Conservation (phyloP, 2,888 invertebrate genomes). For the Nemoura dubitans region DNA sequence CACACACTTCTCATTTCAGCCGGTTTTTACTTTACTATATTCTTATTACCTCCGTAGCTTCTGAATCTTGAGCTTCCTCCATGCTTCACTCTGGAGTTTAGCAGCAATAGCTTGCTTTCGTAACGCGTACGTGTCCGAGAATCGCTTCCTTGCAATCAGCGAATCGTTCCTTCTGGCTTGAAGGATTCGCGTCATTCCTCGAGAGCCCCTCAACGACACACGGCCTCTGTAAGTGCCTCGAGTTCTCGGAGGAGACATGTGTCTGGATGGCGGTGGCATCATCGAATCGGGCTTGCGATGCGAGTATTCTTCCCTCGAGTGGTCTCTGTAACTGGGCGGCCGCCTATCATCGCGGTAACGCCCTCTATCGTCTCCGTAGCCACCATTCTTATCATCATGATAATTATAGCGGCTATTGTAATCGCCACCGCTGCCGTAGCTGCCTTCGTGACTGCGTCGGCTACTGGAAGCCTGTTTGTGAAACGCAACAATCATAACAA, state of each 20-base stretch:
- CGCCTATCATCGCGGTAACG: conserved; percentile 52
- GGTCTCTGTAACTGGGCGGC: conserved; percentile 49
- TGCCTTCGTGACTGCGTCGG: conserved; percentile 52
- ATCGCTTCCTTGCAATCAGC: conserved; percentile 50
- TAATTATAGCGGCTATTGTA: conserved; percentile 52
- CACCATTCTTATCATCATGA: conserved; percentile 50
- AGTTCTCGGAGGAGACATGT: conserved; percentile 49
- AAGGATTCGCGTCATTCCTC: conserved; percentile 50
- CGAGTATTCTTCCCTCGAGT: conserved; percentile 51
- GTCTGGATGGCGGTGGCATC: conserved; percentile 49
- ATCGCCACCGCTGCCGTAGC: conserved; percentile 50
- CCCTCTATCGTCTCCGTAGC: conserved; percentile 51
- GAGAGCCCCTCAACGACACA: conserved; percentile 49
- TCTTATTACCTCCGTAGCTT: conserved; percentile 60
- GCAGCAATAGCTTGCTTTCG: conserved; percentile 50
- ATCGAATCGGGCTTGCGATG: conserved; percentile 51
- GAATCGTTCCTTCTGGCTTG: conserved; percentile 49
- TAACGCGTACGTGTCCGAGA: conserved; percentile 50
- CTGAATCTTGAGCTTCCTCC: conserved; percentile 60
- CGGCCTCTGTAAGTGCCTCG: conserved; percentile 51
- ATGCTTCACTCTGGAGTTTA: conserved; percentile 56
- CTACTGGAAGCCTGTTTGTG: conserved; percentile 52
- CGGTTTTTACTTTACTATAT: background rate
- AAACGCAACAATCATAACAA: conserved; percentile 46
- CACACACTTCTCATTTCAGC: background rate